Evolutionary conservation across 2,797 vertebrate genomes (phyloP).

Genomic region (Micrastur ruficollis): DNA sequence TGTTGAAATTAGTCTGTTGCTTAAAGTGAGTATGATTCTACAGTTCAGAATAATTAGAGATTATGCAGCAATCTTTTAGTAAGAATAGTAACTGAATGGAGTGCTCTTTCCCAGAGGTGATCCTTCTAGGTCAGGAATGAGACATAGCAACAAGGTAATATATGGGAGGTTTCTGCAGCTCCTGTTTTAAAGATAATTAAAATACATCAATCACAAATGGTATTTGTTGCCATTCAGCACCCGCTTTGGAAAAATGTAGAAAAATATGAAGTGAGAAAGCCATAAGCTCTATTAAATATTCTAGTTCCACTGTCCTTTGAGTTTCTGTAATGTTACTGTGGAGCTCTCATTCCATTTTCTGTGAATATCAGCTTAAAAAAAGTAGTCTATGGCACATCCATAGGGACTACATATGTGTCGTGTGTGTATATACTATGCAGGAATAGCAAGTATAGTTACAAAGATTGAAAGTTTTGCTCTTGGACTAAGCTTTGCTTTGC

Average conservation of each 20-base stretch:
- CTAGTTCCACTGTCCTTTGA: background rate
- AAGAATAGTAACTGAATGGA: background rate
- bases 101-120: background rate
- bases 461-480: background rate
- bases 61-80: background rate
- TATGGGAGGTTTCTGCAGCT: background rate
- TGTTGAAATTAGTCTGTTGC: background rate
- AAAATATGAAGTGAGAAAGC: constrained; percentile 17
- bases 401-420: background rate
- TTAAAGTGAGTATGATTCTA: background rate
- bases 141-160: background rate
- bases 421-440: background rate
- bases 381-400: background rate
- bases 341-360: background rate
- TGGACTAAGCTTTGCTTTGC: background rate
- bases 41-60: background rate
- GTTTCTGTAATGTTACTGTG: background rate
- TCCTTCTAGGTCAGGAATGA: background rate
- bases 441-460: background rate
- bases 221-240: background rate
- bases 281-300: background rate
- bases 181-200: constrained; percentile 7
- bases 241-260: background rate
- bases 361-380: background rate
- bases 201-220: background rate